Evolutionary conservation across 2,888 invertebrate genomes (phyloP), one percentile per base, ranked within the genome.

Genomic region (Ennomos quercinarius): DNA sequence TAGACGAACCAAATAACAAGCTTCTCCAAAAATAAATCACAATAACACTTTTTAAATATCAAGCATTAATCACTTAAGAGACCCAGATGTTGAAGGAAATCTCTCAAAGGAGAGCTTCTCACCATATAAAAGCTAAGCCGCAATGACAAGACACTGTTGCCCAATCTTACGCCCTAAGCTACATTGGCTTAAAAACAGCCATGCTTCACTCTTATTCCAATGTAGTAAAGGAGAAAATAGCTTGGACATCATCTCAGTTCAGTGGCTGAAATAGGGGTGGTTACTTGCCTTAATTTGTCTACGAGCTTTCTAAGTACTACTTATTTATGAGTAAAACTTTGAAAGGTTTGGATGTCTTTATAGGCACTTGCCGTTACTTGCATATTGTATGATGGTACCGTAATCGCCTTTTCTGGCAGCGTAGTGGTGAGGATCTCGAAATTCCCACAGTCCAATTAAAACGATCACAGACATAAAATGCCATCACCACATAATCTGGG

Each of bases 21-120:
- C 57, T 36, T 47, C 50, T 45, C 27, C 12, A 41, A 17, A 48
- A 50, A 64, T 64, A 59, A 68, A 66, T 64, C 56, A 60, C 53
- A 64, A 64, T 63, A 64, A 62, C 50, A 43, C 53, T 63, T 64
- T 12, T 64, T 12, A 43, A 52, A 61, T 74, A 78, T 81, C 76
- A 72, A 76, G 61, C 82, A 83, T 85, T 83, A 83, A 85, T 88
- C 81, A 84, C 77, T 69, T 76, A 69, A 78, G 81, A 70, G 81
- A 70, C 84, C 81, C 86, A 86, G 86, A 83, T 87, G 89, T 79
- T 84, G 77, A 80, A 80, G 78, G 77, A 73, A 83, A 78, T 78
- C 73, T 76, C 70, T 74, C 76, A 76, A 56, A 61, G 60, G 74
- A 76, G 64, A 66, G 68, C 61, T 73, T 68, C 67, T 66, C 67